A percentile compares a stretch with the other conserved stretches of the same genome.
phyloP scores from a whole-genome alignment of 2,888 invertebrate genomes.

The Tipula unca region DNA sequence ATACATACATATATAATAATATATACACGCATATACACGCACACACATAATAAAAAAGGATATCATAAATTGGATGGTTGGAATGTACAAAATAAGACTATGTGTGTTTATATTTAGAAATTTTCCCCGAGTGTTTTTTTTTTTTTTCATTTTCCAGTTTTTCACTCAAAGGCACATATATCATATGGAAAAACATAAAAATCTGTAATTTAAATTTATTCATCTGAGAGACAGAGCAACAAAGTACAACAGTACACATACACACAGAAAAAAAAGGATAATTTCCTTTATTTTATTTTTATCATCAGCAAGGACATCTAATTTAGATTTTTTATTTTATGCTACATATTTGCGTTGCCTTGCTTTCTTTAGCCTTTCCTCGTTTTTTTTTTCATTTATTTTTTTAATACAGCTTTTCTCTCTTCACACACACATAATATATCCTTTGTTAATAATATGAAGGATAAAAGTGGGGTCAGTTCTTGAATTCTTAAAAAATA shows the following conservation, averaged over 20 bases:
- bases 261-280: background rate
- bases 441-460: background rate
- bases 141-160: background rate
- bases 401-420: background rate
- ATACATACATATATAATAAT: background rate
- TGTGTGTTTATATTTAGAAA: background rate
- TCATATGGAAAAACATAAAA: background rate
- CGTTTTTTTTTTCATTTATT: no score
- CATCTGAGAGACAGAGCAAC: background rate
- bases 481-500: background rate
- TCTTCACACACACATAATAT: background rate
- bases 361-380: background rate
- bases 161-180: background rate
- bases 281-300: background rate
- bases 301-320: background rate
- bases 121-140: background rate
- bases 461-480: background rate
- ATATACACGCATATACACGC: background rate
- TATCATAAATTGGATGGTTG: background rate
- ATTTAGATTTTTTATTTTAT: background rate
- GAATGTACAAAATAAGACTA: background rate
- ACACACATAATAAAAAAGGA: background rate
- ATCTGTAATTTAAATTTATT: background rate
- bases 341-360: background rate
- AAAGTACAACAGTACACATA: background rate